Percentiles rank a stretch among this genome's conserved stretches.
These are phyloP conservation scores for Prionace glauca DNA, from an alignment of 2,797 vertebrate species.

Conservation along the genomic window DNA sequence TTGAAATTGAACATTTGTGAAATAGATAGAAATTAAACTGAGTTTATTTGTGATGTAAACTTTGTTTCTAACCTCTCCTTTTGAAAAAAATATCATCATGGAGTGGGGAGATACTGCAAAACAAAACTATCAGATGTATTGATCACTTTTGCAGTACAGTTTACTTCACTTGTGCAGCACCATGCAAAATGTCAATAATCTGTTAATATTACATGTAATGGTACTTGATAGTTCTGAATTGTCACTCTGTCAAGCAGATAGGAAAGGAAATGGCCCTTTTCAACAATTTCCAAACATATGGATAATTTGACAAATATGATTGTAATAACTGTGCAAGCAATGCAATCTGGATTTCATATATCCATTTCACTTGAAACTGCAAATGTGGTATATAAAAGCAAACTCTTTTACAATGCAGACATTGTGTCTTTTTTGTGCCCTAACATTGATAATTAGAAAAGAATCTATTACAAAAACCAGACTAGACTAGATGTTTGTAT, in stretches of 20 bases:
- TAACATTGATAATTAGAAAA: background rate
- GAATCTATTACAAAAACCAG: background rate
- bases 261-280: background rate
- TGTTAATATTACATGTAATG: background rate
- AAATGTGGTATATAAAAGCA: background rate
- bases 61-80: background rate
- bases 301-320: conserved; percentile 1
- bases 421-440: background rate
- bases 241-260: background rate
- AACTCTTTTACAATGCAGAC: conserved; percentile 17
- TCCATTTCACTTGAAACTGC: background rate
- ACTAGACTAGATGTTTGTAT: background rate
- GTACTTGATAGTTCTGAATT: background rate
- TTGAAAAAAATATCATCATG: background rate
- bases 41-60: background rate
- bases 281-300: background rate
- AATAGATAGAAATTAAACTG: background rate
- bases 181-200: background rate
- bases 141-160: background rate
- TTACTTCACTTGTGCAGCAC: background rate
- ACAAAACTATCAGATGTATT: background rate
- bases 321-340: background rate
- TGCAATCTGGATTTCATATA: background rate
- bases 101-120: background rate
- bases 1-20: background rate